A percentile compares a stretch with the other conserved stretches of the same genome.
Evolutionary conservation across 1,140 invertebrate genomes (phyloP).

Genomic region (Adoxophyes honmai): DNA sequence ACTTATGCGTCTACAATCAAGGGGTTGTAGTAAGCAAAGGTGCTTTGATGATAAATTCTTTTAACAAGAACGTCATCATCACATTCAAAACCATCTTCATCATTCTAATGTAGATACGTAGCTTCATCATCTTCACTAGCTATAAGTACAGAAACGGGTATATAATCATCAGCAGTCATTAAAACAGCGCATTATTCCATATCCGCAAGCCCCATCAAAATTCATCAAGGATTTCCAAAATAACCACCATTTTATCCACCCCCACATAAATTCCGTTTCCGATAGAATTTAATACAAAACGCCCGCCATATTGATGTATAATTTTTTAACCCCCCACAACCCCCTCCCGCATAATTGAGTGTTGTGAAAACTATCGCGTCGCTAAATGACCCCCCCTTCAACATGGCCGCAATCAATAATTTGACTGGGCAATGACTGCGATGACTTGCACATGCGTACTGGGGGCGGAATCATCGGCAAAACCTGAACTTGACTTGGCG

Average conservation of each 20-base stretch:
- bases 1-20: too few species aligned
- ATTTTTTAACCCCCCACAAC: conserved; percentile 59
- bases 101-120: too few species aligned
- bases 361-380: conserved; percentile 75
- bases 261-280: conserved; percentile 55
- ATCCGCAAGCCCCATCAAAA: conserved; percentile 56
- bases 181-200: background rate
- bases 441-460: conserved; percentile 71
- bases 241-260: conserved; percentile 19
- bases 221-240: conserved; percentile 22
- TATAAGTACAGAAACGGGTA: background rate
- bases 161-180: background rate
- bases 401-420: conserved; percentile 74
- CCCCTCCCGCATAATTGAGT: conserved; percentile 68
- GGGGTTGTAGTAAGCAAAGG: too few species aligned
- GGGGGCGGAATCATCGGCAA: conserved; percentile 62
- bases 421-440: conserved; percentile 75
- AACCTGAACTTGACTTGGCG: conserved; percentile 76
- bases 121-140: too few species aligned
- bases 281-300: conserved; percentile 73
- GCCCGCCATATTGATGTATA: conserved; percentile 67
- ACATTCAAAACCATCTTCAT: too few species aligned
- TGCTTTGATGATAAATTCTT: too few species aligned
- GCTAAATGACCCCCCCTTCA: conserved; percentile 70
- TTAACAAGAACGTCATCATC: too few species aligned